These are phyloP conservation scores for Miltochrista miniata DNA, from an alignment of 2,888 invertebrate species.

Conservation along the genomic window DNA sequence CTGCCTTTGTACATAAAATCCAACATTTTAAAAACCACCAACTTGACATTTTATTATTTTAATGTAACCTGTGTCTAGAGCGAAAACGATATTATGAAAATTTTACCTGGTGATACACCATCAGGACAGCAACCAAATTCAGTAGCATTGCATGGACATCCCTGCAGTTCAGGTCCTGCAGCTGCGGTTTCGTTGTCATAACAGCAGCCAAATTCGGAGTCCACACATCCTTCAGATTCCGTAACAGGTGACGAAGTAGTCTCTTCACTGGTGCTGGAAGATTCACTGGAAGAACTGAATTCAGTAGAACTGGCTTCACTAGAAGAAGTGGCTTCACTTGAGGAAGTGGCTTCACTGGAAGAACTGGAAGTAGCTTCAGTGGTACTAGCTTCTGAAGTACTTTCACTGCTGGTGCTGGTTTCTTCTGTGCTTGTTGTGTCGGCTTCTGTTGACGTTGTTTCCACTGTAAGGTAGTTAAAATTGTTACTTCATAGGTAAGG, in stretches of 20 bases:
- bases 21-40: no score
- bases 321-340: not conserved
- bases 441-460: not conserved
- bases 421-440: not conserved
- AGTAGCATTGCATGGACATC: constrained; percentile 85
- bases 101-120: constrained; percentile 84
- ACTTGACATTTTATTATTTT: no score
- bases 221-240: constrained; percentile 66
- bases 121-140: constrained; percentile 91
- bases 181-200: constrained; percentile 86
- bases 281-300: not conserved
- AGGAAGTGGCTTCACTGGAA: not conserved
- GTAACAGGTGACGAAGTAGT: constrained; percentile 10
- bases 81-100: not conserved
- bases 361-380: not conserved
- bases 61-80: no score
- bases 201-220: constrained; percentile 89
- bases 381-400: not conserved
- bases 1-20: no score
- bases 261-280: constrained; percentile 3
- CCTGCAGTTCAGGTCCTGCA: constrained; percentile 85
- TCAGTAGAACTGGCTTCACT: not conserved
- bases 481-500: no score
- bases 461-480: not conserved
- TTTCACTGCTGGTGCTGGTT: not conserved